Conservation (phyloP, 2,797 vertebrate genomes). For the Pangasius krempfi region DNA sequence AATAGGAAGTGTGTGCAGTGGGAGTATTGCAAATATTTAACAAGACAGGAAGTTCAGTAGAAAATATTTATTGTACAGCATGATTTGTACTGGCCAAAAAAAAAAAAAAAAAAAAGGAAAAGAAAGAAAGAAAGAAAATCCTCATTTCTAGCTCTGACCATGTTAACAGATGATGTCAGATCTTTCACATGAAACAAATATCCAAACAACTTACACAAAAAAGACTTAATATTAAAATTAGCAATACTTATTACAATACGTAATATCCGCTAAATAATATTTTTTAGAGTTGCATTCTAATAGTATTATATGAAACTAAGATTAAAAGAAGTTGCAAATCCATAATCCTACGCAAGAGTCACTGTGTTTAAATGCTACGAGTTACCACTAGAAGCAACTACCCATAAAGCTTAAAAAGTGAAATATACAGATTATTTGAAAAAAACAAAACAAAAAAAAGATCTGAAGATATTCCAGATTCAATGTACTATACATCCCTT, state of each 20-base stretch:
- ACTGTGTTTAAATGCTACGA: conserved; percentile 63
- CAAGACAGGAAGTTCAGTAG: conserved; percentile 44
- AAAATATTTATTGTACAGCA: conserved; percentile 89
- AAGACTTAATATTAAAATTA: conserved; percentile 77
- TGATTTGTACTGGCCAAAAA: conserved; percentile 85
- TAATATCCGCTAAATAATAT: conserved; percentile 67
- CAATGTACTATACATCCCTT: conserved; percentile 71
- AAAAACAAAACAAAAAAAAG: conserved; percentile 53
- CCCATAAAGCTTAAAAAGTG: conserved; percentile 71
- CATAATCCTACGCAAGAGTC: conserved; percentile 75
- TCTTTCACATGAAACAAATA: conserved; percentile 71
- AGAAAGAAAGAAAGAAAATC: conserved; percentile 63
- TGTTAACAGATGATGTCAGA: conserved; percentile 72
- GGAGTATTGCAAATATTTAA: conserved; percentile 15
- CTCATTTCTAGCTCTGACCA: conserved; percentile 70
- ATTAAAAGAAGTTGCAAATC: conserved; percentile 73
- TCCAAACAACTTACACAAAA: conserved; percentile 77
- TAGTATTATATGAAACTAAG: conserved; percentile 78
- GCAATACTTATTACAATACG: conserved; percentile 76
- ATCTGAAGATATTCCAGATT: conserved; percentile 73
- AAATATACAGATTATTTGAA: conserved; percentile 71
- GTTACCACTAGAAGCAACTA: conserved; percentile 81
- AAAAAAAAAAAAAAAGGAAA: conserved; percentile 24
- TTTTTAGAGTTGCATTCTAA: conserved; percentile 76
- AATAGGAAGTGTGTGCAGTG: not conserved